A percentile compares a stretch with the other conserved stretches of the same genome.
phyloP scores from a whole-genome alignment of 2,888 invertebrate species.

The Nemotelus nigrinus region DNA sequence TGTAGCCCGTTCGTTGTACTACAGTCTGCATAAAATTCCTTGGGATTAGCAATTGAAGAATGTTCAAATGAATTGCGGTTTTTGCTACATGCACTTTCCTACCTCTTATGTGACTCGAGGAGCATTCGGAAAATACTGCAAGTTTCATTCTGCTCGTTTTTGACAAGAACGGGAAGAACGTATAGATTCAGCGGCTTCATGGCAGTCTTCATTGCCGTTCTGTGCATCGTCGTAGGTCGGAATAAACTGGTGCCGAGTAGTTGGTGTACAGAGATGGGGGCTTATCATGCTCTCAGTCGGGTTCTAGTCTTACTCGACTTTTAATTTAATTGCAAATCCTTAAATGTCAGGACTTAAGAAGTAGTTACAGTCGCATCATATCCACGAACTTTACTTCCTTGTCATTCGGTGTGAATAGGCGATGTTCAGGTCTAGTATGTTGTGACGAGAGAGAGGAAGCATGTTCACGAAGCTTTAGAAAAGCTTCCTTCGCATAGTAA shows the following conservation, averaged over 20 bases:
- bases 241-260: background rate
- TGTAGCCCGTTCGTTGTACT: slow-evolving; percentile 12
- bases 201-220: background rate
- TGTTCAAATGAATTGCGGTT: slow-evolving; percentile 46
- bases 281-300: slow-evolving; percentile 7
- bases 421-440: background rate
- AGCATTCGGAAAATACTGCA: slow-evolving; percentile 36
- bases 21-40: slow-evolving; percentile 43
- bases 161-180: slow-evolving; percentile 34
- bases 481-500: slow-evolving; percentile 23
- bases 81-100: slow-evolving; percentile 45
- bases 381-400: slow-evolving; percentile 27
- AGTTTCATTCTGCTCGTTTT: slow-evolving; percentile 39
- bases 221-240: slow-evolving; percentile 1
- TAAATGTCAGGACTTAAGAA: slow-evolving; percentile 44
- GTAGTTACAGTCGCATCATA: slow-evolving; percentile 41
- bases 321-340: slow-evolving; percentile 45
- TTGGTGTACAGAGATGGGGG: background rate
- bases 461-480: slow-evolving; percentile 5
- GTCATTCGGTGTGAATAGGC: background rate
- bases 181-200: slow-evolving; percentile 9
- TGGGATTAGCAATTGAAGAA: slow-evolving; percentile 49
- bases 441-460: background rate
- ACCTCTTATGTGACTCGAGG: slow-evolving; percentile 35
- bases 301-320: slow-evolving; percentile 27